Base-by-base conservation (phyloP, 2,888 invertebrate species). In the Mesorhabditis sp. region DNA sequence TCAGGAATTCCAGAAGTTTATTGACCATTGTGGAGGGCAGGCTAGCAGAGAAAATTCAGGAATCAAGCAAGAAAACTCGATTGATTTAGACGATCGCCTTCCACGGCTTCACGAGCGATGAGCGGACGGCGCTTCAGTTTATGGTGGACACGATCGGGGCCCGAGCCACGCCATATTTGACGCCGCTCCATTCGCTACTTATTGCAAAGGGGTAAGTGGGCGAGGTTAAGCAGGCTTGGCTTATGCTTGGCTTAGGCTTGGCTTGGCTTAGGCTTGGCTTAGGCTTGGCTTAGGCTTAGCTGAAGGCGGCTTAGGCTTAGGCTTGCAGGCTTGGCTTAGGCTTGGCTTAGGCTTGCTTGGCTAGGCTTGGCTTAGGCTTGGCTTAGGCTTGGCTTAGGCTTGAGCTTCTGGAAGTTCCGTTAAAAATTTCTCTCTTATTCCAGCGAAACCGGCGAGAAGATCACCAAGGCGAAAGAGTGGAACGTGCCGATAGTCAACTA, bases 101-200 rank as follows among this genome's bases (percentile, higher is more conserved):
- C 10, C 92, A 93, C 63, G 95, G 95, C 72, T 98, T 96, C 88
- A 91, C 92, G 69, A 92, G 90, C n/a, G 92, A 92, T 66, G 95
- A 96, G 85, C 93, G 10, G 89, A 90, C 50, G 89, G 92, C 66
- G 6, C 89, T 97, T 62, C 92, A 92, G 82, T 90, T 91, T 83
- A 94, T 95, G 91, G 90, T 94, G 43, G 90, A 91, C 74, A 90
- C 92, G 75, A 89, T 93, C 41, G 96, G 96, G 4, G 95, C 94
- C 44, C 92, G 91, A 87, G 91, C 91, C 86, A 90, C 90, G 5
- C 87, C 88, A 6, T 89, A 89, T 82, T 87, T 90, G 82, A 87
- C 88, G 0, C 84, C 84, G 67, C 83, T 88, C 43, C 89, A 89
- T 81, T 87, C 89, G 62, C 86, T 88, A 5, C 84, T 90, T 4